Evolutionary conservation across 2,888 invertebrate genomes (phyloP), one percentile per base, ranked within the genome.

Genomic region (Xylota segnis): DNA sequence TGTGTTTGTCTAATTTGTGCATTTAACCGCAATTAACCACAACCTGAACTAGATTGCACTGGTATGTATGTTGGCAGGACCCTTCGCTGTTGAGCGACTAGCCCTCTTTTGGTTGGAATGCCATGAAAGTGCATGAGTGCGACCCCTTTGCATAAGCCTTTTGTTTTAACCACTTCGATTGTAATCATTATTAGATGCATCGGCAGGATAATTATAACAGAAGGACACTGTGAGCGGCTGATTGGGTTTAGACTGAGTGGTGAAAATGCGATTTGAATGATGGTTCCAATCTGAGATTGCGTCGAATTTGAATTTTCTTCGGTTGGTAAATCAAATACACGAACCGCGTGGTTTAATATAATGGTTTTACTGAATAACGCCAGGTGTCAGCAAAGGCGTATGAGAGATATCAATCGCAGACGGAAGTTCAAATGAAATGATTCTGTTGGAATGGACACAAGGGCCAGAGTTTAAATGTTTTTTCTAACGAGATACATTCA

Each of bases 1-100:
- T 79, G 63, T 56, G 56, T 78, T 68, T 43, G 56, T 52, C 37
- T 58, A 79, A 68, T 79, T 70, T 84, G 79, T 84, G 63, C 79
- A 70, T 50, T 79, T 79, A 84, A 79, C 83, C 68, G 40, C 83
- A 78, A 83, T 83, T 74, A 78, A 61, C 45, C 66, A 34, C 7
- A 9, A 56, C 56, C 54, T 54, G 29, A 68, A 47, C 32, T 59
- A 54, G 68, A 56, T 50, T 68, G 65, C 18, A 27, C 10, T 23
- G 2, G 14, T 7, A 81, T 50, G 37, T 75, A 81, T 50, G 37
- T 75, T 45, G 52, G 45, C 0, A 16, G 14, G 47, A 45, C 47
- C 78, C 77, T 56, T 61, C 18, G 23, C 34, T 47, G 16, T 63
- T 50, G 29, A 47, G 47, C 5, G 37, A 27, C 23, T 37, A 58